Base-by-base conservation (phyloP, 2,797 vertebrate species). In the Chanos chanos region DNA sequence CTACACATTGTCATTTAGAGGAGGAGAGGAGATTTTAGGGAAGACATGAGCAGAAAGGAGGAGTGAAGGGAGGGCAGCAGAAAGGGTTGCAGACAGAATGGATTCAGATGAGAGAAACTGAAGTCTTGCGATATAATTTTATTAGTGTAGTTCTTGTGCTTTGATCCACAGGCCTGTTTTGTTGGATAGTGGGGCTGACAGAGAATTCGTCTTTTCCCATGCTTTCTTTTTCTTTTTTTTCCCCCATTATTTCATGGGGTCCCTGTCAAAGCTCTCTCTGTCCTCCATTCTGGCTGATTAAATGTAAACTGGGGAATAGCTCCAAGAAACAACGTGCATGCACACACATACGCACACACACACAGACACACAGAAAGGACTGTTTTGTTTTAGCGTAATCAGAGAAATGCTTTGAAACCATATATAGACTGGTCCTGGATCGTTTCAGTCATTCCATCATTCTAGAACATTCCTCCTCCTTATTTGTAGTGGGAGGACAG, bases 281-380 rank as follows among this genome's bases (percentile, higher is more conserved):
- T 10, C 19, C 0, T 68, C 64, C 65, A 54, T 74, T 69, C 60
- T 27, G 22, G 12, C 34, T 54, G 48, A 59, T 36, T 60, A 66
- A 55, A 54, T 44, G 34, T 71, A 61, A 72, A 75, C 47, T 27
- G 7, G 34, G 40, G 19, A 44, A n/a, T n/a, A n/a, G n/a, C 25
- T 10, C 10, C 6, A 12, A 1, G n/a, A 16, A 1, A 5, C 12
- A 22, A 18, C 41, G 22, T 27, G n/a, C 34, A 6, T 7, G 15
- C n/a, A 28, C 5, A n/a, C 25, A 19, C 15, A 9, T 24, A 6
- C 2, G 13, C 25, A 22, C n/a, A n/a, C n/a, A 18, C 41, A 22
- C 27, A n/a, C 34, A 6, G 7, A 15, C n/a, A 28, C 5, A n/a
- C 25, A 19, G 15, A 9, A 24, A 6, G 2, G 13, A 25, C 22